Conservation (phyloP, 2,113 vertebrate genomes). For the Notothenia rossii region DNA sequence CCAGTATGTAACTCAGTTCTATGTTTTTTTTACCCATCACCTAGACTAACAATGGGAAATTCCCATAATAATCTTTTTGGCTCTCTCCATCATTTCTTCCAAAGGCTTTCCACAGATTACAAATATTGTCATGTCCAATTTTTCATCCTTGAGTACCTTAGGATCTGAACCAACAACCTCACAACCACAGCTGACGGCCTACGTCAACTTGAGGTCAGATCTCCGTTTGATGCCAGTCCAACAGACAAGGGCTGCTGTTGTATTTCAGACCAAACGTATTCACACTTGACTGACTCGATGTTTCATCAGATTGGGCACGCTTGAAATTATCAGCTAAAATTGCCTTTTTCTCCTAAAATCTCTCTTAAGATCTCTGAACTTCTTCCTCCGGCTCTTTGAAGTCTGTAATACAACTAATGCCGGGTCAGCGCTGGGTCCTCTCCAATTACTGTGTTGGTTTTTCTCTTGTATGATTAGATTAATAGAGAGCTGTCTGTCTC, state of each 20-base stretch:
- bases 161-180: constrained; percentile 66
- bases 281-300: constrained; percentile 76
- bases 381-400: constrained; percentile 82
- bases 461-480: constrained; percentile 65
- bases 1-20: neutral
- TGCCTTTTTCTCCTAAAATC: constrained; percentile 70
- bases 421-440: constrained; percentile 66
- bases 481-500: constrained; percentile 60
- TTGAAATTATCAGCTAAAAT: constrained; percentile 78
- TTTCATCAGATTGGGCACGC: constrained; percentile 76
- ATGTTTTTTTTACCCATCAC: neutral
- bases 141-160: constrained; percentile 11
- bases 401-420: constrained; percentile 77
- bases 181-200: constrained; percentile 50
- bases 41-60: constrained; percentile 2
- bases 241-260: constrained; percentile 82
- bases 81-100: neutral
- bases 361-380: constrained; percentile 72
- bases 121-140: constrained; percentile 42
- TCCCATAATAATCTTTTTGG: neutral
- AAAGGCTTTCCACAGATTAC: neutral
- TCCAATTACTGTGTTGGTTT: constrained; percentile 77
- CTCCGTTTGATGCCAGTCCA: constrained; percentile 52
- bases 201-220: constrained; percentile 67
- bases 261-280: constrained; percentile 70